phyloP scores from a whole-genome alignment of 1,140 invertebrate species.

The Cotesia vestalis region DNA sequence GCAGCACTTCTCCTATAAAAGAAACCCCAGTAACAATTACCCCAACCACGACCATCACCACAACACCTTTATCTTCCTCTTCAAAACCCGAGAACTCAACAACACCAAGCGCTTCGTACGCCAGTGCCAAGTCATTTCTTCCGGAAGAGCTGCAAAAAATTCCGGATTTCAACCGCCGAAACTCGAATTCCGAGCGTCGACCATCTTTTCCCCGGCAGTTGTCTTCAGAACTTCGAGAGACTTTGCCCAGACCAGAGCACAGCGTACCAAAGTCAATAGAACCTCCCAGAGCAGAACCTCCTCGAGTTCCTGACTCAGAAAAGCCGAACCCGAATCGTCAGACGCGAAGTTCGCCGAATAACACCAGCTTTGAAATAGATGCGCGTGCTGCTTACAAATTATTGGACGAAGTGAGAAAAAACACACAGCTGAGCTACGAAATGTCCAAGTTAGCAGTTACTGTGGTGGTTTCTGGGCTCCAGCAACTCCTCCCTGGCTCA shows the following conservation, averaged over 20 bases:
- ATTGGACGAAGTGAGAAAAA: slow-evolving; percentile 79
- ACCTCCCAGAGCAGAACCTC: too few species aligned
- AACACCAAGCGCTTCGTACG: slow-evolving; percentile 1
- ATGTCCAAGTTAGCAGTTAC: slow-evolving; percentile 85
- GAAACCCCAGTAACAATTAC: slow-evolving; percentile 40
- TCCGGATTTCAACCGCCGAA: background rate
- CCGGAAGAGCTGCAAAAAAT: background rate
- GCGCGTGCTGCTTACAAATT: slow-evolving; percentile 76
- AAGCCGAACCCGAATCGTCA: slow-evolving; percentile 44
- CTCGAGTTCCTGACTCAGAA: slow-evolving; percentile 32
- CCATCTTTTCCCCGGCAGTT: slow-evolving; percentile 35
- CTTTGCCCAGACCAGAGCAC: too few species aligned
- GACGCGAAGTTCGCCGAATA: slow-evolving; percentile 39
- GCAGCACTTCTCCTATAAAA: slow-evolving; percentile 52
- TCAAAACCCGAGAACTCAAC: slow-evolving; percentile 44
- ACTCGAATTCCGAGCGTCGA: slow-evolving; percentile 22
- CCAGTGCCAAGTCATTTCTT: slow-evolving; percentile 29
- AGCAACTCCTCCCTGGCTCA: slow-evolving; percentile 69
- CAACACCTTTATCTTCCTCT: slow-evolving; percentile 36
- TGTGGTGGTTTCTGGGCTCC: slow-evolving; percentile 76
- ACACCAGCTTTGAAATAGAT: slow-evolving; percentile 61
- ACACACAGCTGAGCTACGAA: slow-evolving; percentile 86
- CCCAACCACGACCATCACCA: background rate
- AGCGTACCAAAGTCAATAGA: slow-evolving; percentile 44
- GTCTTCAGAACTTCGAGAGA: background rate